Evolutionary conservation across 2,888 invertebrate species (phyloP).

Genomic region (Lasius fuliginosus): DNA sequence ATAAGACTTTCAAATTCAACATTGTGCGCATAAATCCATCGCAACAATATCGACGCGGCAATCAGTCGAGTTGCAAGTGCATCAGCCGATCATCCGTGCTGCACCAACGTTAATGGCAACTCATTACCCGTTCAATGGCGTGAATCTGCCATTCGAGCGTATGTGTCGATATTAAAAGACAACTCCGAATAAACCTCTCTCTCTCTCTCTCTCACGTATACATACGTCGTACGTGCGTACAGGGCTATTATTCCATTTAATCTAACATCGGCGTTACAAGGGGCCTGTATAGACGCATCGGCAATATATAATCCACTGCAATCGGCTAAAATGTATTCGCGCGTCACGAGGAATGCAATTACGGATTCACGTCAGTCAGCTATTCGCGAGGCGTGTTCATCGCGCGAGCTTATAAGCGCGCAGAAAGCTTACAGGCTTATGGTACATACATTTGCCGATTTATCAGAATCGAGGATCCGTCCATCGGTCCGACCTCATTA

Average conservation of each 20-base stretch:
- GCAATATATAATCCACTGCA: slow-evolving; percentile 69
- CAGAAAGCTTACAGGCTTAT: slow-evolving; percentile 44
- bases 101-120: slow-evolving; percentile 27
- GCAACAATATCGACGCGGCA: not conserved
- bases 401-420: slow-evolving; percentile 44
- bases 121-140: slow-evolving; percentile 43
- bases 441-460: slow-evolving; percentile 17
- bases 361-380: slow-evolving; percentile 72
- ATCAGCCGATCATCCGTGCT: slow-evolving; percentile 21
- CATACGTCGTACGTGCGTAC: slow-evolving; percentile 15
- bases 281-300: slow-evolving; percentile 37
- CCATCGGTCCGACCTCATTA: slow-evolving; percentile 19
- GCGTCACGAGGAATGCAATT: slow-evolving; percentile 72
- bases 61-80: slow-evolving; percentile 33
- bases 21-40: slow-evolving; percentile 13
- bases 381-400: slow-evolving; percentile 63
- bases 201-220: not conserved
- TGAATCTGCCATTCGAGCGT: slow-evolving; percentile 28
- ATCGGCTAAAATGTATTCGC: slow-evolving; percentile 72
- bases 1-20: slow-evolving; percentile 1
- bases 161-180: slow-evolving; percentile 50
- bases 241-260: slow-evolving; percentile 42
- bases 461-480: slow-evolving; percentile 36
- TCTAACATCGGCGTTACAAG: slow-evolving; percentile 44
- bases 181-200: slow-evolving; percentile 33